These are phyloP conservation scores for Chelmon rostratus DNA, from an alignment of 2,797 vertebrate genomes.

Conservation along the genomic window DNA sequence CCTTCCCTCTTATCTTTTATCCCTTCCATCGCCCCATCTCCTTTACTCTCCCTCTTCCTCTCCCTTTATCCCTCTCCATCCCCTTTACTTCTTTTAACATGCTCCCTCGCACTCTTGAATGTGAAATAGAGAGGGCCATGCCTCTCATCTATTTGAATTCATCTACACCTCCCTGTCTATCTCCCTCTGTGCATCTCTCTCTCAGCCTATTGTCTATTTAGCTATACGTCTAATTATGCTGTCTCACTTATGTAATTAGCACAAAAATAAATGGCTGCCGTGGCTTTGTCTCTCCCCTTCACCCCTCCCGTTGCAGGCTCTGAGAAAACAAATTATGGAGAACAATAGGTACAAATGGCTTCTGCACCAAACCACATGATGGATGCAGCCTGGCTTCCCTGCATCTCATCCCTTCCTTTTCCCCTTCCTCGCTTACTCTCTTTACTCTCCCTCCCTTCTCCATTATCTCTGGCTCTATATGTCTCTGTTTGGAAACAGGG, in stretches of 20 bases:
- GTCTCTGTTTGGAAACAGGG: slow-evolving; percentile 80
- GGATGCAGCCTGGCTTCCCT: slow-evolving; percentile 77
- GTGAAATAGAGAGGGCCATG: slow-evolving; percentile 61
- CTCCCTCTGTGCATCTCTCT: slow-evolving; percentile 62
- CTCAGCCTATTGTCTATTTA: slow-evolving; percentile 79
- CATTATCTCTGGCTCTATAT: slow-evolving; percentile 79
- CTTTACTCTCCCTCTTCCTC: slow-evolving; percentile 63
- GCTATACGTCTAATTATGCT: slow-evolving; percentile 85
- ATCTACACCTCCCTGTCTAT: slow-evolving; percentile 70
- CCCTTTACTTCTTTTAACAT: slow-evolving; percentile 67
- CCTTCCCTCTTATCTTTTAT: slow-evolving; percentile 78
- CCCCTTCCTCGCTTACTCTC: slow-evolving; percentile 66
- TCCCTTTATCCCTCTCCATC: slow-evolving; percentile 68
- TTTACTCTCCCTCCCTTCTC: slow-evolving; percentile 72
- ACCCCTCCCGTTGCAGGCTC: slow-evolving; percentile 73
- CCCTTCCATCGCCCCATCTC: slow-evolving; percentile 68
- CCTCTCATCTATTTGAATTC: slow-evolving; percentile 66
- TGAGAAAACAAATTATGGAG: slow-evolving; percentile 85
- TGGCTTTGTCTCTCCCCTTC: slow-evolving; percentile 67
- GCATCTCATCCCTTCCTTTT: slow-evolving; percentile 76
- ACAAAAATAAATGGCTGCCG: slow-evolving; percentile 82
- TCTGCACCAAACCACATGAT: slow-evolving; percentile 84
- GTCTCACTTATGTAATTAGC: slow-evolving; percentile 86
- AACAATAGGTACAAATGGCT: slow-evolving; percentile 87
- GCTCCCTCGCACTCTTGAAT: slow-evolving; percentile 64